Evolutionary conservation across 2,888 invertebrate species (phyloP), one percentile per base, ranked within the genome.

Genomic region (Anarsia innoxiella): DNA sequence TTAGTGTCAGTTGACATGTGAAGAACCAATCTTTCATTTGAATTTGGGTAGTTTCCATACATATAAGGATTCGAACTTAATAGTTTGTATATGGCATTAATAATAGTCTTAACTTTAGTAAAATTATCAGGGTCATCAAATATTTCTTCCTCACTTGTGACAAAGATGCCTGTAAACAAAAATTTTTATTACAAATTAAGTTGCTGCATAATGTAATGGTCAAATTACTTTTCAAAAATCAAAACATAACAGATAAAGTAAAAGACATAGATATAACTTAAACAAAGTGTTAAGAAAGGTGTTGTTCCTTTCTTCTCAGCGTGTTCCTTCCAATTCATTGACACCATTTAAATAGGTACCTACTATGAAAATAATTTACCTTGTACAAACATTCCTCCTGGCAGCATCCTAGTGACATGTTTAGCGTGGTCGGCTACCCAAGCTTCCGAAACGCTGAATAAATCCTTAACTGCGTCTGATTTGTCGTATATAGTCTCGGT

Each of bases 381-480:
- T 19, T 19, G 19, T 19, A 96, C 91, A 74, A 90, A 90, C 86
- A 96, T 90, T 30, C 96, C 96, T 27, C 96, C 97, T 19, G 96
- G 94, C 43, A 96, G 79, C 95, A 96, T 96, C 71, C 94, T 89
- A 1, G 92, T 91, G 1, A 94, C 93, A 85, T 94, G 93, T 66
- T 91, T 90, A 26, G 94, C 94, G 80, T 96, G 95, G 59, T 93
- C 92, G 1, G 90, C 90, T 2, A 93, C 86, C 89, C 90, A 90
- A 34, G 78, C 84, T 45, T 92, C 91, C 14, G 90, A 88, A 36
- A 92, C 80, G 44, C 87, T 88, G 12, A 82, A 65, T 14, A 90
- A 55, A 33, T 77, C 83, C 51, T 77, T 80, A 13, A 87, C 75
- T 25, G 61, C 63, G 33, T 77, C 85, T 10, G 59, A 47, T 36